A percentile compares a stretch with the other conserved stretches of the same genome.
Conservation (phyloP, 2,888 invertebrate species). For the Agrotis clavis region DNA sequence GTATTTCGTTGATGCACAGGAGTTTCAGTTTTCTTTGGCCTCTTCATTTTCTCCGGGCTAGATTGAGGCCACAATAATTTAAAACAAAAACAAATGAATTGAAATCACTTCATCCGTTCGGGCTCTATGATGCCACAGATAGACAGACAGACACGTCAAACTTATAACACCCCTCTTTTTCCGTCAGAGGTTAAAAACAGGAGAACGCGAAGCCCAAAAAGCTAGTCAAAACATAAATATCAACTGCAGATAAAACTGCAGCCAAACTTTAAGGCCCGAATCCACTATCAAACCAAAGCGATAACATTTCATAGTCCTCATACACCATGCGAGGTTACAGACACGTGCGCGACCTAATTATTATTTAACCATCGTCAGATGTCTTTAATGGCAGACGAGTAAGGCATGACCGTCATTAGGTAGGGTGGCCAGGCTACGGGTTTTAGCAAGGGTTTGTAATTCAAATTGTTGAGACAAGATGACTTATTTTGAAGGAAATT, state of each 20-base stretch:
- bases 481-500: not conserved
- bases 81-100: no score
- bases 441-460: not conserved
- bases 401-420: conserved; percentile 68
- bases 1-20: no score
- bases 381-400: conserved; percentile 72
- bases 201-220: no score
- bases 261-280: conserved; percentile 13
- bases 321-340: conserved; percentile 59
- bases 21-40: no score
- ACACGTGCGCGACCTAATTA: conserved; percentile 74
- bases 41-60: no score
- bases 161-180: no score
- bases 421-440: conserved; percentile 30
- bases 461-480: not conserved
- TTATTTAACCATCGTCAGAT: conserved; percentile 75
- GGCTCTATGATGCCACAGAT: no score
- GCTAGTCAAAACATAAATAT: conserved; percentile 6
- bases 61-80: no score
- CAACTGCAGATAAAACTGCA: conserved; percentile 32
- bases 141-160: no score
- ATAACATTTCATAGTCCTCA: conserved; percentile 63
- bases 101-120: no score
- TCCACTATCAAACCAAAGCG: conserved; percentile 37
- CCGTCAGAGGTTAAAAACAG: no score